Evolutionary conservation across 2,797 vertebrate genomes (phyloP), one percentile per base, ranked within the genome.

Genomic region (Pipistrellus kuhlii): DNA sequence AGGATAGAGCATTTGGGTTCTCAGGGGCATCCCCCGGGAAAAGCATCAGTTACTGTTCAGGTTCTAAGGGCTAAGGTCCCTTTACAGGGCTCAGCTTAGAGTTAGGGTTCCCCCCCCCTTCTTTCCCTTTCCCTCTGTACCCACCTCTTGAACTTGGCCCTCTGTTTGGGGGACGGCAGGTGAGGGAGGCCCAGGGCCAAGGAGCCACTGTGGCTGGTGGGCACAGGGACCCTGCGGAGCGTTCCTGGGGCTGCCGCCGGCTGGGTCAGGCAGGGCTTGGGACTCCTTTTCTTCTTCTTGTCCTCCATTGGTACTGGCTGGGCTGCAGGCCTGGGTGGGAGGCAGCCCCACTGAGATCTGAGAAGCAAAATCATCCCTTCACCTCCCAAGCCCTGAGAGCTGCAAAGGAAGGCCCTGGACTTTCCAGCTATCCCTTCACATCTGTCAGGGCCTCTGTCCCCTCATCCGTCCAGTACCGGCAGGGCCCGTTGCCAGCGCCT

Each of bases 241-340:
- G 99, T 98, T 48, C 99, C 97, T 0, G 99, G 98, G 62, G 99
- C 98, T 6, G 98, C 99, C 46, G 96, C 98, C 0, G 99, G 98
- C 96, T 99, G 99, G 0, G 98, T 98, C 55, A 99, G 98, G 90
- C 99, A 99, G 64, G 99, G 98, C 96, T 99, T 99, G 18, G 99
- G 99, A 93, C 99, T 99, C 84, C 99, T 98, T 97, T 99, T 99
- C 97, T 99, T 99, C 96, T 99, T 99, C 93, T 99, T 99, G 96
- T 99, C 99, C 90, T 99, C 99, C 99, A 99, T 99, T 73, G 23
- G 30, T 2, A n/a, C 12, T 53, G 64, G 48, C 44, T 62, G 89
- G 59, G 71, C 15, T 69, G 90, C 75, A 51, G 78, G 57, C 53
- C 89, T 94, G 66, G 51, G 35, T 69, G 71, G 83, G 83, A 93